These are phyloP conservation scores for Epinephelus cyanopodus DNA, from an alignment of 2,113 vertebrate species.

Conservation along the genomic window DNA sequence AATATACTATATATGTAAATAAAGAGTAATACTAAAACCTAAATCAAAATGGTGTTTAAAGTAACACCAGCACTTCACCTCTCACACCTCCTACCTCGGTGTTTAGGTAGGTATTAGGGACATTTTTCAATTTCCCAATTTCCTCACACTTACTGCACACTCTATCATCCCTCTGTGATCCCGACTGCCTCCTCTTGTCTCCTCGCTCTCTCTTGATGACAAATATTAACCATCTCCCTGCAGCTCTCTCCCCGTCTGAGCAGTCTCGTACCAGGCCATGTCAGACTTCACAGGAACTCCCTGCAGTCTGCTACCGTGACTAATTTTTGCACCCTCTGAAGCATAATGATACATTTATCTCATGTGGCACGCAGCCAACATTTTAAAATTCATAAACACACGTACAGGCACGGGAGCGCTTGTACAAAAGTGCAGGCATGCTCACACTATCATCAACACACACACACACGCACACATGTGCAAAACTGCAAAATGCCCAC, in stretches of 20 bases:
- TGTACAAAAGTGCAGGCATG: constrained; percentile 21
- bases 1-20: too few species aligned
- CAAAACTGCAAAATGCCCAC: constrained; percentile 39
- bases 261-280: constrained; percentile 34
- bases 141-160: background rate
- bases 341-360: constrained; percentile 73
- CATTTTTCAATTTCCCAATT: background rate
- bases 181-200: background rate
- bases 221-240: constrained; percentile 45
- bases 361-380: constrained; percentile 39
- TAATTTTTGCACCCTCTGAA: constrained; percentile 70
- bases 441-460: constrained; percentile 9
- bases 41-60: background rate
- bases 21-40: background rate
- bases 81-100: background rate
- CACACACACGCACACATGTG: background rate
- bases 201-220: constrained; percentile 1
- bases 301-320: constrained; percentile 63
- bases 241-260: constrained; percentile 13
- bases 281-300: constrained; percentile 43
- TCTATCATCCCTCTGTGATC: background rate
- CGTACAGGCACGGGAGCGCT: background rate
- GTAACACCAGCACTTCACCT: background rate
- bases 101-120: background rate
- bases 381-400: constrained; percentile 50